Evolutionary conservation across 2,888 invertebrate genomes (phyloP).

Genomic region (Spatulosminthurus flaviceps): DNA sequence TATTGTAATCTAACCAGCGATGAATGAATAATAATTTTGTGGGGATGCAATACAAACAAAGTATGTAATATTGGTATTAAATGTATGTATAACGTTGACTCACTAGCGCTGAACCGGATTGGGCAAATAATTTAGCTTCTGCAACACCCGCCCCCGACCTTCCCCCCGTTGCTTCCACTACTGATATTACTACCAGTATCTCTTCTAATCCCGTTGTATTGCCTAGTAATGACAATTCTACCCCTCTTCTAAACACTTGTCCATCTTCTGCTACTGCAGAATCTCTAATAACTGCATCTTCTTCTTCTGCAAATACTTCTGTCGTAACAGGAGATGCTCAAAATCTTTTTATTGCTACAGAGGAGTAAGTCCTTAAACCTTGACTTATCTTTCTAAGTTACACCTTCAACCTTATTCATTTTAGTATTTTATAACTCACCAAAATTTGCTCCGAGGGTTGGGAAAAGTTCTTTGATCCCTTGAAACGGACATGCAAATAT

Average conservation of each 20-base stretch:
- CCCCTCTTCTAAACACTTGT: conserved; percentile 36
- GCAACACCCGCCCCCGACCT: conserved; percentile 41
- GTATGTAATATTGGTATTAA: conserved; percentile 1
- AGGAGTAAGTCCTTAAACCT: conserved; percentile 44
- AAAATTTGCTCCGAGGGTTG: no score
- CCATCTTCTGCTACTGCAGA: conserved; percentile 19
- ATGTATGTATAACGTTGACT: conserved; percentile 31
- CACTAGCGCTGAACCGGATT: conserved; percentile 41
- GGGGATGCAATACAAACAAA: neutral
- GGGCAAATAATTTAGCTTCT: conserved; percentile 33
- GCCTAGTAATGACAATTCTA: conserved; percentile 43
- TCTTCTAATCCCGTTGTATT: conserved; percentile 40
- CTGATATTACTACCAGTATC: conserved; percentile 33
- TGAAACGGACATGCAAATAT: no score
- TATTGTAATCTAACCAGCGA: neutral
- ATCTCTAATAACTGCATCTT: conserved; percentile 42
- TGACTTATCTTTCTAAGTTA: neutral
- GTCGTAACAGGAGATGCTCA: conserved; percentile 40
- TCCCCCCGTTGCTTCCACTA: conserved; percentile 40
- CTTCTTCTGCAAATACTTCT: conserved; percentile 37
- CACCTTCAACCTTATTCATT: neutral
- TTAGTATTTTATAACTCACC: no score
- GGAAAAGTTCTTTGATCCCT: no score
- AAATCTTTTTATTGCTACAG: conserved; percentile 46
- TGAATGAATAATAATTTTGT: neutral